Base-by-base conservation (phyloP, 2,888 invertebrate species). In the Dynastes grantii region DNA sequence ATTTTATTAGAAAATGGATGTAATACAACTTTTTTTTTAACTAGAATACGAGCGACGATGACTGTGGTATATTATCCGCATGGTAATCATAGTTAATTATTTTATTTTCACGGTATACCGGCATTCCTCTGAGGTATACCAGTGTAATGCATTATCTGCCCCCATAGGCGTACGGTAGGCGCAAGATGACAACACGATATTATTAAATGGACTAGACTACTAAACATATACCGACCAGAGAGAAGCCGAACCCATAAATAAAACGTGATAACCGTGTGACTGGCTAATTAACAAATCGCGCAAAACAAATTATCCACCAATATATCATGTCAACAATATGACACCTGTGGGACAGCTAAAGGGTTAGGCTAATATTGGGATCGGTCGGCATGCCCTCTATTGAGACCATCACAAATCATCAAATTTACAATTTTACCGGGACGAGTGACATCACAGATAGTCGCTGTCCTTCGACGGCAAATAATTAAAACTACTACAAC, bases 231-330 rank as follows among this genome's bases (percentile, higher is more conserved):
- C 22, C 37, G 40, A 6, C 45, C 65, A 40, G 9, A 16, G 53
- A 68, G 73, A 53, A 45, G 77, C 77, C 79, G 51, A 79, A 64
- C 79, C 79, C 79, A 76, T 71, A 71, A 71, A 77, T 73, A 76
- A 79, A 77, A 77, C 73, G 77, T 77, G 79, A 79, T 79, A 79
- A 77, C 76, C 77, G 78, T 76, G 70, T 55, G 65, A 84, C 85
- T 81, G 68, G 82, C 84, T 88, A 88, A 88, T 88, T 88, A 88
- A 87, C 86, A 87, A 88, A 88, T 88, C 88, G 86, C 87, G 86
- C 85, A 81, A 85, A 83, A 81, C 81, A 81, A 83, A 83, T 83
- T 84, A 84, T 82, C 83, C 82, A 77, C 83, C 83, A 84, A 84
- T 84, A 84, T 83, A 81, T 82, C 83, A 84, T 83, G 81, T 82